These are phyloP conservation scores for Chaetodon trifascialis DNA, from an alignment of 2,113 vertebrate species.

Conservation along the genomic window DNA sequence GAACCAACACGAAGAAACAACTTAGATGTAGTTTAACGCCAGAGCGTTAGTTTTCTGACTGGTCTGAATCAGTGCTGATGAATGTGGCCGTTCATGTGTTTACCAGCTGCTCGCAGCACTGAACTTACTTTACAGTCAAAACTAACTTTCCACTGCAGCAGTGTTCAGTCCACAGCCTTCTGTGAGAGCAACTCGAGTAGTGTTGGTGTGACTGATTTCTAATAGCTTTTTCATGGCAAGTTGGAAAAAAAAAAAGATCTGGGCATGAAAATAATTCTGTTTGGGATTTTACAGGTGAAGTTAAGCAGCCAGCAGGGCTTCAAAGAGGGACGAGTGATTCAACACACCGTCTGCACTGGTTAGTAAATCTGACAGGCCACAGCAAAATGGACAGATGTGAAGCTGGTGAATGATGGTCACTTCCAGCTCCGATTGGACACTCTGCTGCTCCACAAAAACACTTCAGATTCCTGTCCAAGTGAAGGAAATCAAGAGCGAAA, in stretches of 20 bases:
- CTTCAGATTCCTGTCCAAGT: not conserved
- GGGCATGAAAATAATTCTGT: not conserved
- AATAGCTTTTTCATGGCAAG: not conserved
- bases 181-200: conserved; percentile 19
- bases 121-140: not conserved
- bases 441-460: conserved; percentile 1
- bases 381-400: conserved; percentile 8
- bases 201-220: conserved; percentile 23
- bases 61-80: conserved; percentile 1
- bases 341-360: not conserved
- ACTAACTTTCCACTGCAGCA: not conserved
- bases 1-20: conserved; percentile 41
- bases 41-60: not conserved
- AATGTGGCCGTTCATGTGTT: not conserved
- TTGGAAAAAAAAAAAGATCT: too few species aligned
- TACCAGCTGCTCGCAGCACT: not conserved
- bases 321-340: not conserved
- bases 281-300: not conserved
- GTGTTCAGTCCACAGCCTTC: not conserved
- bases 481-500: not conserved
- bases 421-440: not conserved
- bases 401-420: conserved; percentile 1
- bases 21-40: conserved; percentile 9
- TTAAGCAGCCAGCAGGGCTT: not conserved
- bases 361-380: conserved; percentile 13